Base-by-base conservation (phyloP, 2,888 invertebrate species). In the Rhingia campestris region DNA sequence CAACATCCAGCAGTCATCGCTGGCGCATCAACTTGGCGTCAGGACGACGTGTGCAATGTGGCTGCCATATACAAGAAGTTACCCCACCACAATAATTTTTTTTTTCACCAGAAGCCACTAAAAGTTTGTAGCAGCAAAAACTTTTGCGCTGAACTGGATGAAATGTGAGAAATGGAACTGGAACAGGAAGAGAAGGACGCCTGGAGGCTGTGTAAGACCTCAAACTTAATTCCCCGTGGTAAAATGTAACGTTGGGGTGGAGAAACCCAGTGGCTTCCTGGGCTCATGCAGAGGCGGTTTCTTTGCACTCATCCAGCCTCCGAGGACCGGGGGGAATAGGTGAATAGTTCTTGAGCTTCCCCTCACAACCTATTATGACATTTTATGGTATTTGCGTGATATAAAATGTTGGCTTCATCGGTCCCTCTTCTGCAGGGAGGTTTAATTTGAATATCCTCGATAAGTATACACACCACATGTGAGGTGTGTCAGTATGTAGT, bases 341-440 rank as follows among this genome's bases (percentile, higher is more conserved):
- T 41, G 39, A 59, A 58, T 64, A 45, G 49, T 63, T 69, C 37
- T 74, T 69, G 12, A 66, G 61, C 54, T 22, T 22, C 22, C 9
- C 33, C 53, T 61, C 53, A 59, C 61, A 47, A 61, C 53, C 61
- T 76, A 47, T 79, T 82, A 79, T 41, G 47, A 69, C 64, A 53
- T 79, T 82, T 79, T 79, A 82, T 82, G 82, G 79, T 69, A 73
- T 74, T 79, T 82, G 79, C 82, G 79, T 82, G 82, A 73, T 51
- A 49, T 74, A 59, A 49, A 69, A 76, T 66, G 61, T 49, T 30
- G 41, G 1, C 39, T 37, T 74, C 69, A 14, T 43, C 33, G 54
- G 49, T n/a, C 47, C 49, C 6, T 56, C 37, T 6, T 22, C 33
- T 12, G 1, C n/a, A 35, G 53, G 22, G 22, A 45, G 10, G 45